Percentiles rank a stretch among this genome's conserved stretches.
Conservation (phyloP, 2,888 invertebrate genomes). For the Acrocyrtus sp. region DNA sequence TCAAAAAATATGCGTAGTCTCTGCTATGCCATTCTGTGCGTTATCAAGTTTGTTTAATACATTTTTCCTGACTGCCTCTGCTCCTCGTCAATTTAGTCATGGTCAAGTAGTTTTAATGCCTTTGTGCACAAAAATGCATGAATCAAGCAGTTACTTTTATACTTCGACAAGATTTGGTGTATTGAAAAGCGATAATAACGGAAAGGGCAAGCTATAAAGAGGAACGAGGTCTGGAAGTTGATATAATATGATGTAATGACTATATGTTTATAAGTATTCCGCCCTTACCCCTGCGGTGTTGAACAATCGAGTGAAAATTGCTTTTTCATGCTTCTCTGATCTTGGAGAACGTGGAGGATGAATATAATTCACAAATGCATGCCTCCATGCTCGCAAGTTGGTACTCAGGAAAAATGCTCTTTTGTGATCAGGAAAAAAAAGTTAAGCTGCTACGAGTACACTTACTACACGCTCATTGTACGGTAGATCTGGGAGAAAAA, state of each 20-base stretch:
- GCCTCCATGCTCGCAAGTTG: too few relatives aligned
- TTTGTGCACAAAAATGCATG: constrained; percentile 23
- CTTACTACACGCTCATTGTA: too few relatives aligned
- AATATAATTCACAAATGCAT: constrained; percentile 10
- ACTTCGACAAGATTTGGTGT: too few relatives aligned
- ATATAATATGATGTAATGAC: neutral
- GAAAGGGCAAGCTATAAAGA: neutral
- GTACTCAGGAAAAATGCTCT: too few relatives aligned
- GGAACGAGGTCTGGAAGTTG: too few relatives aligned
- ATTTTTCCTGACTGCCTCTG: neutral
- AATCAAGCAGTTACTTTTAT: constrained; percentile 13
- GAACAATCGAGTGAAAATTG: constrained; percentile 40
- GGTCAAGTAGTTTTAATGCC: constrained; percentile 22
- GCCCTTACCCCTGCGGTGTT: constrained; percentile 33
- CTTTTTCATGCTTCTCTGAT: constrained; percentile 40
- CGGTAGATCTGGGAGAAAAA: too few relatives aligned
- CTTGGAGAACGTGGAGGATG: neutral
- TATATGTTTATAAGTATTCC: constrained; percentile 24
- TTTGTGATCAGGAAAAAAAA: neutral
- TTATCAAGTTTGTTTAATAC: constrained; percentile 10
- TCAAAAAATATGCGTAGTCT: too few relatives aligned
- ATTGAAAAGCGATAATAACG: constrained; percentile 16
- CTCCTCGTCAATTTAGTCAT: constrained; percentile 1
- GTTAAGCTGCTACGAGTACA: neutral
- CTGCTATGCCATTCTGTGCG: too few relatives aligned